Percentiles rank a stretch among this genome's conserved stretches.
Conservation (phyloP, 2,797 vertebrate genomes). For the Carcharodon carcharias region DNA sequence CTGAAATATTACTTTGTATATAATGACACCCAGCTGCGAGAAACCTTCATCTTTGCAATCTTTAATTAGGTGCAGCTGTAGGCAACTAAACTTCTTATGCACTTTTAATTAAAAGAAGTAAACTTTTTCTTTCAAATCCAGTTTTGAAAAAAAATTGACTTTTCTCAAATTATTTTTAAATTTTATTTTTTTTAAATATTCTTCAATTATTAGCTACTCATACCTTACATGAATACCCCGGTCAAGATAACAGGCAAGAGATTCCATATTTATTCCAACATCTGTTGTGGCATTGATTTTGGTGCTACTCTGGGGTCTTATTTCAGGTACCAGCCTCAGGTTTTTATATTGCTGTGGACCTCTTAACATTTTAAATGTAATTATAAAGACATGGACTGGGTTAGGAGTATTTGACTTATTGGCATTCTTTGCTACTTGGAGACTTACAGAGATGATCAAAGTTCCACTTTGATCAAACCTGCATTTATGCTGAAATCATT, state of each 20-base stretch:
- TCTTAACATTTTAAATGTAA: background rate
- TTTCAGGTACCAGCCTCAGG: background rate
- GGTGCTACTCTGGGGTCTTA: background rate
- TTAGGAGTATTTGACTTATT: background rate
- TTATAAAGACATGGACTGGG: background rate
- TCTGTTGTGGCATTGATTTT: background rate
- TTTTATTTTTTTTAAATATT: background rate
- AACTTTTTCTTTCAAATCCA: slow-evolving; percentile 12
- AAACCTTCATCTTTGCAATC: slow-evolving; percentile 37
- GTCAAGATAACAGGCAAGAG: background rate
- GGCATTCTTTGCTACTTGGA: background rate
- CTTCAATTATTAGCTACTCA: slow-evolving; percentile 5
- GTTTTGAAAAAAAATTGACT: background rate
- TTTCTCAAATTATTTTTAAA: background rate
- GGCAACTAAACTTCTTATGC: slow-evolving; percentile 29
- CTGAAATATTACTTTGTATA: slow-evolving; percentile 32
- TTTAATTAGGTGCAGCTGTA: slow-evolving; percentile 37
- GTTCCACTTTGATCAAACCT: background rate
- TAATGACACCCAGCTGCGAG: slow-evolving; percentile 31
- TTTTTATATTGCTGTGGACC: background rate
- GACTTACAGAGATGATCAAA: background rate
- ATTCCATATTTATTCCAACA: background rate
- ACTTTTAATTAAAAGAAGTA: slow-evolving; percentile 38
- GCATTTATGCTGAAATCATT: background rate
- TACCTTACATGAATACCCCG: background rate